Conservation (phyloP, 2,797 vertebrate genomes). For the Etheostoma perlongum region DNA sequence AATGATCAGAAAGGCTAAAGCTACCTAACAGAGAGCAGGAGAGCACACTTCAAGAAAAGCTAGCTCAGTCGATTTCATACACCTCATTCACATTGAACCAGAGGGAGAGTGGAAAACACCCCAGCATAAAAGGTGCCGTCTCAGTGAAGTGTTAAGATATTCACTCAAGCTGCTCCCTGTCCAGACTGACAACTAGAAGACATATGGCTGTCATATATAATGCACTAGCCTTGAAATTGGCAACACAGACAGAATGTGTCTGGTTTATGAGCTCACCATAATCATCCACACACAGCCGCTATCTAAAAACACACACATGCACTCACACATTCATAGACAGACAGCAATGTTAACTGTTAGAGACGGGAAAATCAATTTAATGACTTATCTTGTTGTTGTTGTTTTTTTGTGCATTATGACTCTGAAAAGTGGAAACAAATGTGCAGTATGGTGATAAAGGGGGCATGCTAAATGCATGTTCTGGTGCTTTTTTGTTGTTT, state of each 20-base stretch:
- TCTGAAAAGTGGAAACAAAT: slow-evolving; percentile 25
- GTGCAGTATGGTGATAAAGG: background rate
- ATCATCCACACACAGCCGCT: slow-evolving; percentile 33
- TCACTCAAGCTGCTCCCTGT: slow-evolving; percentile 55
- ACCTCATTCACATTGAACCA: background rate
- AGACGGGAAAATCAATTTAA: background rate
- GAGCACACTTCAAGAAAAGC: background rate
- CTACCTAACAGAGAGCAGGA: background rate
- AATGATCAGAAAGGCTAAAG: background rate
- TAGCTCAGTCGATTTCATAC: background rate
- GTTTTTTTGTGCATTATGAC: background rate
- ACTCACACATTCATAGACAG: background rate
- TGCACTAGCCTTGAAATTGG: slow-evolving; percentile 50
- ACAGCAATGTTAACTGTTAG: background rate
- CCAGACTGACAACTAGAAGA: slow-evolving; percentile 41
- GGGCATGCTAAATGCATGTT: background rate
- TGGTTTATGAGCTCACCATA: slow-evolving; percentile 5
- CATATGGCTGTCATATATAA: slow-evolving; percentile 79
- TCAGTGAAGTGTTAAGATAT: slow-evolving; percentile 32
- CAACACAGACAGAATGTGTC: slow-evolving; percentile 24
- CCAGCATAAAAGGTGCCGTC: background rate
- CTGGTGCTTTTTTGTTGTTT: background rate
- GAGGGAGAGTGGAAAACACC: background rate
- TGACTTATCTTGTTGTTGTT: background rate
- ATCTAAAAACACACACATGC: slow-evolving; percentile 9